Conservation (phyloP, 2,888 invertebrate species). For the Tetragonula carbonaria region DNA sequence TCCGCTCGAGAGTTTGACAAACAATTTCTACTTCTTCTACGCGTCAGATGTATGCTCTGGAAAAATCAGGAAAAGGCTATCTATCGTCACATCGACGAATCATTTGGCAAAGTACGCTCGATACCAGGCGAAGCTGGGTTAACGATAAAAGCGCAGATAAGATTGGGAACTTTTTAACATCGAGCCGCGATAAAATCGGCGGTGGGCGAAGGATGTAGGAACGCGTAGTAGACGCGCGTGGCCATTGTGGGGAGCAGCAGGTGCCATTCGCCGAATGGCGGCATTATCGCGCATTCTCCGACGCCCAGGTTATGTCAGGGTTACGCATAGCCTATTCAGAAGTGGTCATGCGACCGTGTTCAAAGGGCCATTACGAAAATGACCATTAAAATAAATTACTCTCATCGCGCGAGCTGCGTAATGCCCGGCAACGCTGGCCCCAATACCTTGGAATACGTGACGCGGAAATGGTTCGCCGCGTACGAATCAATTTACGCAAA, state of each 20-base stretch:
- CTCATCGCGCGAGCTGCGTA: slow-evolving; percentile 68
- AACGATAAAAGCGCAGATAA: neutral
- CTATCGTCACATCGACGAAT: neutral
- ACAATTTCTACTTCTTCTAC: too few species aligned
- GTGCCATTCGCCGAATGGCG: slow-evolving; percentile 59
- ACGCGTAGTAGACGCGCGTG: neutral
- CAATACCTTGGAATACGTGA: slow-evolving; percentile 61
- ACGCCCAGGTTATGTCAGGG: slow-evolving; percentile 27
- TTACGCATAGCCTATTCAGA: slow-evolving; percentile 67
- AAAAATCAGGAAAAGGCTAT: neutral
- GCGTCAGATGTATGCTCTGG: neutral
- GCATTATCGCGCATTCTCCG: slow-evolving; percentile 52
- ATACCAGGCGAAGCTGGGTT: neutral
- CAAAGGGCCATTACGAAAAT: slow-evolving; percentile 82
- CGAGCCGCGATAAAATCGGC: neutral
- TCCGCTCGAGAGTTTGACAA: too few species aligned
- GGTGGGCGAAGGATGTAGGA: neutral
- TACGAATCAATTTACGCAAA: slow-evolving; percentile 80
- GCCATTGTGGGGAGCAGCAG: slow-evolving; percentile 53
- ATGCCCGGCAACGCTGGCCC: slow-evolving; percentile 17
- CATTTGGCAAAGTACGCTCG: neutral
- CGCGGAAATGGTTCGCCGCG: slow-evolving; percentile 74
- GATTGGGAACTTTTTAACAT: neutral
- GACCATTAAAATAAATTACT: slow-evolving; percentile 82
- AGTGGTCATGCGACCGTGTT: slow-evolving; percentile 72